Conservation (phyloP, 2,888 invertebrate species). For the Heteromurus nitidus region DNA sequence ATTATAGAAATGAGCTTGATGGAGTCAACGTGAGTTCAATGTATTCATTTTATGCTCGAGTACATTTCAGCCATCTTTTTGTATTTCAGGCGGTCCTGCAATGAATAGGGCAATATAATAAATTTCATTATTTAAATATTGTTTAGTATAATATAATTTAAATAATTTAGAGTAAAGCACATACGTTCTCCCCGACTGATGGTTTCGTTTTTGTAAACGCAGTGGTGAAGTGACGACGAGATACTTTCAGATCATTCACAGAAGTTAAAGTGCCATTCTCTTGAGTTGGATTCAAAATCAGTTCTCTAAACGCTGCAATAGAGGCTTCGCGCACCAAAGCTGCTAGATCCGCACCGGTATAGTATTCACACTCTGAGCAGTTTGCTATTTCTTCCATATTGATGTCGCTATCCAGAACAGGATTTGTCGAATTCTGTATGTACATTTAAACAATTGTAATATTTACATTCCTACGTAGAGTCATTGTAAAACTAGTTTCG, state of each 20-base stretch:
- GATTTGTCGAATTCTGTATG: constrained; percentile 85
- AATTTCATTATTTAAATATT: background rate
- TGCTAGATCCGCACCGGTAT: constrained; percentile 95
- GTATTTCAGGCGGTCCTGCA: constrained; percentile 85
- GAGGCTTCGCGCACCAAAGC: constrained; percentile 93
- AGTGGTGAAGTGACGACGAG: constrained; percentile 83
- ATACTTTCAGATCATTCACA: constrained; percentile 79
- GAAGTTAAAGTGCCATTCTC: background rate
- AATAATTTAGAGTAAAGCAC: too few relatives aligned
- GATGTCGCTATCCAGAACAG: constrained; percentile 85
- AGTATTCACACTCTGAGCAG: constrained; percentile 83
- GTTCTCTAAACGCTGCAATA: constrained; percentile 85
- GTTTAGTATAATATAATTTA: too few relatives aligned
- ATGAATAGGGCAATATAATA: constrained; percentile 44
- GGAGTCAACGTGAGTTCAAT: too few relatives aligned
- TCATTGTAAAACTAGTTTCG: background rate
- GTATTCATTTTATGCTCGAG: constrained; percentile 53
- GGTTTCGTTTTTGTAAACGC: constrained; percentile 89
- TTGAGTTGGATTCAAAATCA: constrained; percentile 77
- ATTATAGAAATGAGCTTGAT: too few relatives aligned
- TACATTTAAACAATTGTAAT: constrained; percentile 9
- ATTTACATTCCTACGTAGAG: background rate
- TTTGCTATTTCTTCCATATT: constrained; percentile 83
- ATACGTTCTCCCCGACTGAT: constrained; percentile 86
- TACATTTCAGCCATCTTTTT: constrained; percentile 82